These are phyloP conservation scores for Manacus vitellinus DNA, from an alignment of 2,113 vertebrate genomes.

Conservation along the genomic window DNA sequence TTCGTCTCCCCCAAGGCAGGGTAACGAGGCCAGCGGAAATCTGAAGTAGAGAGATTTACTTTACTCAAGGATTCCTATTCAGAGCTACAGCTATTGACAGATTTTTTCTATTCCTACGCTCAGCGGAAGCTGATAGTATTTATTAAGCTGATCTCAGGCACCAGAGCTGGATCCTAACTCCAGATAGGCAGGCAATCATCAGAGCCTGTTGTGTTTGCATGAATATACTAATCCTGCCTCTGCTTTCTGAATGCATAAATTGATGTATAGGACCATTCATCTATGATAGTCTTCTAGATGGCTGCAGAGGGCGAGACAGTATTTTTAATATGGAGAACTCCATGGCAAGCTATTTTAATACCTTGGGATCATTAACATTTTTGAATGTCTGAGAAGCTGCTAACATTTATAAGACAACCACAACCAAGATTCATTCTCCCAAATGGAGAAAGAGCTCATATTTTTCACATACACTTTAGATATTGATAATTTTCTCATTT, in stretches of 20 bases:
- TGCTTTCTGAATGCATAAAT: background rate
- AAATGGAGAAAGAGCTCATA: background rate
- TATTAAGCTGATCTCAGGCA: slow-evolving; percentile 22
- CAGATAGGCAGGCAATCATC: background rate
- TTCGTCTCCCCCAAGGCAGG: background rate
- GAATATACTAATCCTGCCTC: background rate
- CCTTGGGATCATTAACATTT: background rate
- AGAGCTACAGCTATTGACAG: background rate
- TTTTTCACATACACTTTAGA: slow-evolving; percentile 22
- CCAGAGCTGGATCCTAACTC: background rate
- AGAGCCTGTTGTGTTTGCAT: slow-evolving; percentile 26
- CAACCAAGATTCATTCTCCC: background rate
- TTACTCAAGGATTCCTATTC: background rate
- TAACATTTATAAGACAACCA: slow-evolving; percentile 18
- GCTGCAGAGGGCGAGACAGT: slow-evolving; percentile 10
- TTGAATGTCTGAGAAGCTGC: slow-evolving; percentile 24
- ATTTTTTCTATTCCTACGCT: background rate
- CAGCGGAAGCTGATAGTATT: slow-evolving; percentile 1
- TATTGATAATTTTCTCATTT: slow-evolving; percentile 61
- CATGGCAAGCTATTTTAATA: slow-evolving; percentile 6
- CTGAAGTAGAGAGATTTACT: background rate
- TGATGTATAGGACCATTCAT: background rate
- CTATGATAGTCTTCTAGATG: background rate
- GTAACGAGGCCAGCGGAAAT: fast-evolving
- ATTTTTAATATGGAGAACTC: background rate